Conservation (phyloP, 2,797 vertebrate species). For the Choloepus didactylus region DNA sequence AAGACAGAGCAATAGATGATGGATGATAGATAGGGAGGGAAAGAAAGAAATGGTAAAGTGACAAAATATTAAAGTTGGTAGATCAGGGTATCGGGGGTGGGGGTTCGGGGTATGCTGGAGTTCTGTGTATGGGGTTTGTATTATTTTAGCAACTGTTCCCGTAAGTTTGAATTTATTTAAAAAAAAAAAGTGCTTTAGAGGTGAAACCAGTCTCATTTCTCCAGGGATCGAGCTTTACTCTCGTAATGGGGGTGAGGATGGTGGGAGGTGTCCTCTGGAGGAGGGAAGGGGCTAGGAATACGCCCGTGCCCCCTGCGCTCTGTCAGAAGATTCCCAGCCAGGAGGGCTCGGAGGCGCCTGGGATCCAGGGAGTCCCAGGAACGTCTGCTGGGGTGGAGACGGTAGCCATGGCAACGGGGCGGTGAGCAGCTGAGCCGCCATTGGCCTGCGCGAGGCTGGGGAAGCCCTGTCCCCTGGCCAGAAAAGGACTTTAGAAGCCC, state of each 20-base stretch:
- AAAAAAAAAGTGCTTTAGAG: background rate
- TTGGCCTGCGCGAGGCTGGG: background rate
- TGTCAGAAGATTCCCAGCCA: background rate
- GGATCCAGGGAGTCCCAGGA: background rate
- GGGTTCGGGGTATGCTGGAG: no score
- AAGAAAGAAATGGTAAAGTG: no score
- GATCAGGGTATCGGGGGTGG: no score
- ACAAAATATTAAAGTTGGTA: no score
- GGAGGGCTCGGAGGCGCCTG: background rate
- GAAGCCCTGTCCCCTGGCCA: background rate
- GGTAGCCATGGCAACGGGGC: constrained; percentile 16
- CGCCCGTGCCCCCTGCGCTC: background rate
- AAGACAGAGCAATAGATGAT: no score
- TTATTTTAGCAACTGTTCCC: no score
- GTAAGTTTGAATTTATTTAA: no score
- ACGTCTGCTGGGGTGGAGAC: background rate
- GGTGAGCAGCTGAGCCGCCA: background rate
- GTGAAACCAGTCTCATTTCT: background rate
- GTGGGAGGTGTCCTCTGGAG: background rate
- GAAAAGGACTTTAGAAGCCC: background rate
- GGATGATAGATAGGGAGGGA: no score
- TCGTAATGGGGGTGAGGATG: background rate
- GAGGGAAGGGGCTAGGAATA: background rate
- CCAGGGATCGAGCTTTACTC: background rate
- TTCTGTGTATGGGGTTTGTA: no score